These are phyloP conservation scores for Muscicapa adusta DNA, from an alignment of 2,113 vertebrate species.

Conservation along the genomic window DNA sequence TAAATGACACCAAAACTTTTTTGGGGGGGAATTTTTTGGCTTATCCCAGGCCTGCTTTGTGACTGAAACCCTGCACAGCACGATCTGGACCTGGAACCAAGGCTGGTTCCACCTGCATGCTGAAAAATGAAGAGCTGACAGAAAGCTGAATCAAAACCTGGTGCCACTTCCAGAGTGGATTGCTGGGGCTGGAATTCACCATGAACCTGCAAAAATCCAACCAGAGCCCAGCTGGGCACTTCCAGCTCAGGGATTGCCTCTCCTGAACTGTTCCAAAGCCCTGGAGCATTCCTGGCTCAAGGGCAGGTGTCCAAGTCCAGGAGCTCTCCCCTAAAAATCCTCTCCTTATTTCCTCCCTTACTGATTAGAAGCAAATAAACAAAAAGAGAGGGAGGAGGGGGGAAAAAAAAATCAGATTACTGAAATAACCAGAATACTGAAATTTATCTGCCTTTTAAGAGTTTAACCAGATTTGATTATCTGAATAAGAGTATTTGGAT, in stretches of 20 bases:
- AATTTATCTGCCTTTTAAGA: conserved; percentile 51
- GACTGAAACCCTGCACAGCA: too few relatives aligned
- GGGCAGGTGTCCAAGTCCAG: not conserved
- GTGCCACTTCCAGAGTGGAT: not conserved
- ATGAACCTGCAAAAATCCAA: rapidly evolving
- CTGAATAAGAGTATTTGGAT: conserved; percentile 50
- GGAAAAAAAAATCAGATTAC: not conserved
- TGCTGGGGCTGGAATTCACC: not conserved
- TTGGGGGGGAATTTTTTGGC: too few relatives aligned
- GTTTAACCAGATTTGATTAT: conserved; percentile 55
- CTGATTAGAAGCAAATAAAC: conserved; percentile 7
- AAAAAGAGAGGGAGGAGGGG: not conserved
- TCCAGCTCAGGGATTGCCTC: not conserved
- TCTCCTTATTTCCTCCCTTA: not conserved
- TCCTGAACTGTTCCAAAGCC: not conserved
- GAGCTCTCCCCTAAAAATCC: not conserved
- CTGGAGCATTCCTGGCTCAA: not conserved
- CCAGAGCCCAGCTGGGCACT: not conserved
- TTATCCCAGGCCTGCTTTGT: not conserved
- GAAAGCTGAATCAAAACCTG: not conserved
- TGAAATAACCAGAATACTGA: not conserved
- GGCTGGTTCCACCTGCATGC: not conserved
- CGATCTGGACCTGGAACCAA: not conserved
- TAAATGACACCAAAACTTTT: not conserved
- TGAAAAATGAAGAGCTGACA: not conserved